Evolutionary conservation across 2,113 vertebrate genomes (phyloP).

Genomic region (Gopherus flavomarginatus): DNA sequence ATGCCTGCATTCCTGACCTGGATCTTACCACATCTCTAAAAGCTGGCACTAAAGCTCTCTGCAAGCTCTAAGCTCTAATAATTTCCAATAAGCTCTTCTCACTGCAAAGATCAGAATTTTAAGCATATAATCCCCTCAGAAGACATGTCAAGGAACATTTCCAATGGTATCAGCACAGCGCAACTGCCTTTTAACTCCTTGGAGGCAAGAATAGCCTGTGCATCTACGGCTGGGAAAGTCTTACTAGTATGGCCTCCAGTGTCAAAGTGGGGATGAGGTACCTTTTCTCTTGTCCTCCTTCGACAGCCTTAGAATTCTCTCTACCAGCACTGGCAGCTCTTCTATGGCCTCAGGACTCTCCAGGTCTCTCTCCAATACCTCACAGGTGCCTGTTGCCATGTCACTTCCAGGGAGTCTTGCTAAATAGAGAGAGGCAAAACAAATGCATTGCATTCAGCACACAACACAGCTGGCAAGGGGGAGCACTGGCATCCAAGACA

Average conservation of each 20-base stretch:
- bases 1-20: neutral
- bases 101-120: neutral
- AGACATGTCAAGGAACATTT: neutral
- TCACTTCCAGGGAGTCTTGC: neutral
- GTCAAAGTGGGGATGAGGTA: neutral
- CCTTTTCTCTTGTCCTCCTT: neutral
- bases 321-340: neutral
- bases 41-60: neutral
- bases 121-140: neutral
- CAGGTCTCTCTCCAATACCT: constrained; percentile 18
- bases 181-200: neutral
- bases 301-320: neutral
- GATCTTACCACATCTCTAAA: neutral
- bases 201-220: neutral
- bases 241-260: neutral
- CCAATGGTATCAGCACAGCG: neutral
- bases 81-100: neutral
- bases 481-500: neutral
- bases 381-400: constrained; percentile 18
- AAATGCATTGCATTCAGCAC: rapidly evolving
- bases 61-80: rapidly evolving
- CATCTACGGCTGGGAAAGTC: neutral
- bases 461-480: neutral
- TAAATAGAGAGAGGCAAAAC: neutral
- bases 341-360: constrained; percentile 15